These are phyloP conservation scores for Agriopis leucophaearia DNA, from an alignment of 2,888 invertebrate species.

Conservation along the genomic window DNA sequence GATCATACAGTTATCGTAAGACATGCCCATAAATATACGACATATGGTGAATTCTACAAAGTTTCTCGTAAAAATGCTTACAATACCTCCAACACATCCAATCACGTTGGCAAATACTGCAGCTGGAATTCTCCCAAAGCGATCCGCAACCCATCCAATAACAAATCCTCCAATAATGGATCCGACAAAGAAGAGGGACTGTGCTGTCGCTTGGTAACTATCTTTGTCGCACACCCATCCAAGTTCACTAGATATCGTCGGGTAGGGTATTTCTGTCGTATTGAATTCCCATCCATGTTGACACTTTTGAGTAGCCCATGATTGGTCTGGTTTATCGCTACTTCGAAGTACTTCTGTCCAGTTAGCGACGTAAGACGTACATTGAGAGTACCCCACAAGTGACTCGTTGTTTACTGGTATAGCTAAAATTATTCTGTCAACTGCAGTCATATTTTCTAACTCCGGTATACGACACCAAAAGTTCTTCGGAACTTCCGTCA, in stretches of 20 bases:
- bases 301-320: constrained; percentile 61
- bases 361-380: constrained; percentile 64
- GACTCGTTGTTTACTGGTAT: constrained; percentile 55
- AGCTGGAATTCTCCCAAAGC: constrained; percentile 68
- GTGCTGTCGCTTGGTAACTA: constrained; percentile 67
- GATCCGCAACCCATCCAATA: constrained; percentile 68
- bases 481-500: constrained; percentile 62
- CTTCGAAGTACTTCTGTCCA: constrained; percentile 63
- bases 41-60: constrained; percentile 13
- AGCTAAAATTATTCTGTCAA: constrained; percentile 57
- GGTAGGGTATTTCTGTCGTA: constrained; percentile 70
- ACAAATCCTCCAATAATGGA: constrained; percentile 69
- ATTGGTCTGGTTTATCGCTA: constrained; percentile 51
- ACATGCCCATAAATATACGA: constrained; percentile 28
- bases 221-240: constrained; percentile 72
- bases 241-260: constrained; percentile 69
- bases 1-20: constrained; percentile 40
- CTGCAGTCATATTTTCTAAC: constrained; percentile 57
- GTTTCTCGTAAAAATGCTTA: constrained; percentile 55
- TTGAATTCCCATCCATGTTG: constrained; percentile 74
- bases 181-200: constrained; percentile 70
- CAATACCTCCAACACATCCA: constrained; percentile 64
- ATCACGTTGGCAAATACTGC: constrained; percentile 63
- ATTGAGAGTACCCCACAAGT: constrained; percentile 67
- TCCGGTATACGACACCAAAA: constrained; percentile 66